Base-by-base conservation (phyloP, 2,797 vertebrate genomes). In the Distichodus sexfasciatus region DNA sequence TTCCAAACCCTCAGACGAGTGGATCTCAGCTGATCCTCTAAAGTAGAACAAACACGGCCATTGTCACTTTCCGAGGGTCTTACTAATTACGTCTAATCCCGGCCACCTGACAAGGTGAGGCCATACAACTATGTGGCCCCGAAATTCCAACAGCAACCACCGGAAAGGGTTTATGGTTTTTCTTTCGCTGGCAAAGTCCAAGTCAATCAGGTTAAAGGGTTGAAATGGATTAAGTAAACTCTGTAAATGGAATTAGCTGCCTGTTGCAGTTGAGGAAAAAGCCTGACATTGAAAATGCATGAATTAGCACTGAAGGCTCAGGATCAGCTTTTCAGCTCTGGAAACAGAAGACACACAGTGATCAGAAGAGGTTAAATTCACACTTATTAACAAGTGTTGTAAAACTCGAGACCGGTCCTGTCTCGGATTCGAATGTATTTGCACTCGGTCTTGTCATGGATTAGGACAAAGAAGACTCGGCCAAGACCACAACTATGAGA, bases 51-150 rank as follows among this genome's bases (percentile, higher is more conserved):
- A 77, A 77, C 61, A 33, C 73, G 36, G 72, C 74, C 69, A 80
- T 82, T 85, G 81, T 86, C 82, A 84, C 72, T 82, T 79, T 74
- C 74, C 54, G 50, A 64, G 50, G 50, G 58, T 64, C 63, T 54
- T 62, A 72, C 80, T 83, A 81, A 84, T 81, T 81, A 83, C 69
- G 74, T 29, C 53, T 80, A 84, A 85, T 83, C 78, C 82, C 55
- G 61, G 70, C 47, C 83, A 86, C 82, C 83, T 82, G 83, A 86
- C 82, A 71, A 81, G 79, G 78, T 78, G 69, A 75, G 69, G 61
- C 73, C 35, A 35, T 46, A 48, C 54, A 69, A 40, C 53, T 41
- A 55, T 31, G 28, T 38, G 46, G 36, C 66, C 65, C 44, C 60
- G 31, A 58, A 66, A 71, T 58, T 76, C 69, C 60, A 66, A 17